phyloP scores from a whole-genome alignment of 2,797 vertebrate species.

The Champsocephalus gunnari region DNA sequence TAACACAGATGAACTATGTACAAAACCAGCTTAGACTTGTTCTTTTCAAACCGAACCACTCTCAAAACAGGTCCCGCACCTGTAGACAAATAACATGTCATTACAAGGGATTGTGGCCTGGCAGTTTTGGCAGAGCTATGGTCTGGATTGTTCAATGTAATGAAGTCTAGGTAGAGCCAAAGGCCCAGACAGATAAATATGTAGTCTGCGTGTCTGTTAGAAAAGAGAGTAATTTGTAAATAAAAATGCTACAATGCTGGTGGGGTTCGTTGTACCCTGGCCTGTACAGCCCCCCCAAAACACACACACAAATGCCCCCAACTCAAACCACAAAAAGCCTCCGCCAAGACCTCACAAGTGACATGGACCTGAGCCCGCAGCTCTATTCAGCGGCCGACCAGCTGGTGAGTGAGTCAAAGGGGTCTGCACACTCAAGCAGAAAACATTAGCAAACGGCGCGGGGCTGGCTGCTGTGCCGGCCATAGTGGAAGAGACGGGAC shows the following conservation, averaged over 20 bases:
- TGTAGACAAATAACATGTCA: conserved; percentile 62
- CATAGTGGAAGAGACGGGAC: conserved; percentile 57
- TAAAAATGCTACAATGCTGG: conserved; percentile 85
- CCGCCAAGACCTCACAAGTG: conserved; percentile 99
- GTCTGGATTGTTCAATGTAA: conserved; percentile 12
- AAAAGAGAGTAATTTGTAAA: conserved; percentile 32
- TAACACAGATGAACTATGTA: conserved; percentile 36
- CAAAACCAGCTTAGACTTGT: conserved; percentile 64
- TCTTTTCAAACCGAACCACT: conserved; percentile 44
- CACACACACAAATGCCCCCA: conserved; percentile 31
- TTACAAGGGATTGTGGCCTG: conserved; percentile 20
- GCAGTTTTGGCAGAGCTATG: conserved; percentile 19
- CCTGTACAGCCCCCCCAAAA: conserved; percentile 5
- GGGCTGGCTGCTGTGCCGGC: conserved; percentile 73
- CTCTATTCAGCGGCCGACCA: conserved; percentile 94
- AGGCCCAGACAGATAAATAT: not conserved
- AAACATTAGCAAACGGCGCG: conserved; percentile 82
- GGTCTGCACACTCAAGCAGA: conserved; percentile 88
- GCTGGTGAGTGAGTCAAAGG: conserved; percentile 98
- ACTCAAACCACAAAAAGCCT: conserved; percentile 77
- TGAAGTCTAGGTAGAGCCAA: not conserved
- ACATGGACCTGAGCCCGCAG: conserved; percentile 92
- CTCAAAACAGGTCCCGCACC: conserved; percentile 63
- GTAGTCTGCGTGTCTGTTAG: not conserved
- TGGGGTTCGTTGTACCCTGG: conserved; percentile 45